phyloP scores from a whole-genome alignment of 2,113 vertebrate species.

The Corvus cornix region DNA sequence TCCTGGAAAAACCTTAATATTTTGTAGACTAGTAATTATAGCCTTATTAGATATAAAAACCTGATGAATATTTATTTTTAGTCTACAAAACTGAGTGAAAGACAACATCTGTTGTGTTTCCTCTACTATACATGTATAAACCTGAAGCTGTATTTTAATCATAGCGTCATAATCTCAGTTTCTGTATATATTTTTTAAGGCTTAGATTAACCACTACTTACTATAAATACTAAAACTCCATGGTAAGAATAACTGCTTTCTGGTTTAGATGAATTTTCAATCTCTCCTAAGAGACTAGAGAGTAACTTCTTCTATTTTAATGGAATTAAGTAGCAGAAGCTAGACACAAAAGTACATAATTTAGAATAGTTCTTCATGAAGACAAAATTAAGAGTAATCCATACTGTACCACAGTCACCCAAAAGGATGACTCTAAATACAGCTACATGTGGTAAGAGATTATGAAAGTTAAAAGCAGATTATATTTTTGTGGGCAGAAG shows the following conservation, averaged over 20 bases:
- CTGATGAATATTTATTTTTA: background rate
- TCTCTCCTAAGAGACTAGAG: background rate
- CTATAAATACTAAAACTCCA: background rate
- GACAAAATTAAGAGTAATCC: background rate
- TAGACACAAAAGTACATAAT: background rate
- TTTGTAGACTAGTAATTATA: background rate
- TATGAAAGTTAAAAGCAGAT: background rate
- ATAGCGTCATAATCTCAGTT: background rate
- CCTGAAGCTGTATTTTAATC: background rate
- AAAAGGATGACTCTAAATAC: background rate
- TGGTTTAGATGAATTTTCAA: background rate
- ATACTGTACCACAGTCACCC: background rate
- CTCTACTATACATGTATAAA: accelerated
- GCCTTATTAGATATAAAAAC: background rate
- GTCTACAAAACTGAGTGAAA: background rate
- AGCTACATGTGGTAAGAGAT: background rate
- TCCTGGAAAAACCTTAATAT: background rate
- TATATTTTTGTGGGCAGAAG: accelerated
- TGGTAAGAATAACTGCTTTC: background rate
- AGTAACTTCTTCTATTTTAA: background rate
- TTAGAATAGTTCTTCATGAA: background rate
- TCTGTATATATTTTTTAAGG: background rate
- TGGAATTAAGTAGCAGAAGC: background rate
- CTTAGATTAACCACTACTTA: background rate
- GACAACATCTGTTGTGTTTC: background rate